A percentile compares a stretch with the other conserved stretches of the same genome.
phyloP scores from a whole-genome alignment of 2,113 vertebrate genomes.

The Sciurus niger region DNA sequence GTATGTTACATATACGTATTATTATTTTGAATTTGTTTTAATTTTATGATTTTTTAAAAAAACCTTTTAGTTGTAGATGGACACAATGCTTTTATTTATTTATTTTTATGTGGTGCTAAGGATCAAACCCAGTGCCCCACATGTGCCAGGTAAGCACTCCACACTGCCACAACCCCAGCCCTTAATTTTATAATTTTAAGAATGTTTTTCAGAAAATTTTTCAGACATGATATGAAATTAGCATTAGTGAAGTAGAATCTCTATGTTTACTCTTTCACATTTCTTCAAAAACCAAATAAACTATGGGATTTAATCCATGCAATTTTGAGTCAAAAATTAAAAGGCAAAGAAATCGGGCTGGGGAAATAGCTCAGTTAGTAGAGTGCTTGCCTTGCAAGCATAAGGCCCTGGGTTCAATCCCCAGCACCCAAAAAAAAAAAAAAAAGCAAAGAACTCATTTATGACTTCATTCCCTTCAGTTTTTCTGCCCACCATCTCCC shows the following conservation, averaged over 20 bases:
- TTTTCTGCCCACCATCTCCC: not conserved
- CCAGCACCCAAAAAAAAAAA: too few relatives aligned
- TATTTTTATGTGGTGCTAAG: too few relatives aligned
- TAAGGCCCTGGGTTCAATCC: too few relatives aligned
- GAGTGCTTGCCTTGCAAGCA: too few relatives aligned
- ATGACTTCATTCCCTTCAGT: not conserved
- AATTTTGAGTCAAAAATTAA: not conserved
- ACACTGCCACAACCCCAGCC: too few relatives aligned
- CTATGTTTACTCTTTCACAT: not conserved
- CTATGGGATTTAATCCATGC: not conserved
- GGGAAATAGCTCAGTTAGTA: too few relatives aligned
- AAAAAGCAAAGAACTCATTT: conserved; percentile 5
- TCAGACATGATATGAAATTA: conserved; percentile 23
- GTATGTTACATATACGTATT: not conserved
- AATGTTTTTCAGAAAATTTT: conserved; percentile 37
- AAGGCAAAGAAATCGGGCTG: not conserved
- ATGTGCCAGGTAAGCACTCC: too few relatives aligned
- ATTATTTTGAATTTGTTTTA: conserved; percentile 16
- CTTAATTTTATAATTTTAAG: not conserved
- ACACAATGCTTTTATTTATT: too few relatives aligned
- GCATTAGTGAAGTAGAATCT: not conserved
- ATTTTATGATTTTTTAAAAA: not conserved
- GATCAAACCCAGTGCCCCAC: too few relatives aligned
- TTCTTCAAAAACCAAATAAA: conserved; percentile 61
- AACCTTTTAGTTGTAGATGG: too few relatives aligned